Evolutionary conservation across 2,113 vertebrate genomes (phyloP).

Genomic region (Saccopteryx bilineata): DNA sequence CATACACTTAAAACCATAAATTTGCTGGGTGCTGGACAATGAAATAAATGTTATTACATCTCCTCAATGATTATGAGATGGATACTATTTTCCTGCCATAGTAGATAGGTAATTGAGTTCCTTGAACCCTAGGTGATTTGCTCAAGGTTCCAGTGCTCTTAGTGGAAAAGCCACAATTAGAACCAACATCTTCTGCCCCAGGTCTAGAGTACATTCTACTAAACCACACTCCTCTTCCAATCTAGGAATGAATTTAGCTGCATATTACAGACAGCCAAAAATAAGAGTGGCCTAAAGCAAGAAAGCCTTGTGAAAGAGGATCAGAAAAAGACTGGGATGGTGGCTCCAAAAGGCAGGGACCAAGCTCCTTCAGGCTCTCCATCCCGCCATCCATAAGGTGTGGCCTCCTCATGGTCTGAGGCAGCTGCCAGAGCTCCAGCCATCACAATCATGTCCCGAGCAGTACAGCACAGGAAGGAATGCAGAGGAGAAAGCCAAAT

Average conservation of each 20-base stretch:
- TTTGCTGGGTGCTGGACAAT: not conserved
- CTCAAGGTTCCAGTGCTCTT: not conserved
- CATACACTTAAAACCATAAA: not conserved
- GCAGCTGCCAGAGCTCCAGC: not conserved
- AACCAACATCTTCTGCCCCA: not conserved
- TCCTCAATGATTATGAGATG: not conserved
- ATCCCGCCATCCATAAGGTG: not conserved
- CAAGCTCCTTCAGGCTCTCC: not conserved
- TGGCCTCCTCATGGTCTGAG: not conserved
- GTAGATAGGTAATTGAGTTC: not conserved
- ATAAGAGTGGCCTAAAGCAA: not conserved
- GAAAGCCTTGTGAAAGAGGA: not conserved
- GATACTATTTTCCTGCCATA: not conserved
- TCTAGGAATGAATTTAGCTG: not conserved
- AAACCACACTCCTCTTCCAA: not conserved
- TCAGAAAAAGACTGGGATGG: not conserved
- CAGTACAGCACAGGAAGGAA: not conserved
- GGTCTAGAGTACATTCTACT: not conserved
- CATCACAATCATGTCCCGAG: not conserved
- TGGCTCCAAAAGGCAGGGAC: not conserved
- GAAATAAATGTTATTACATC: not conserved
- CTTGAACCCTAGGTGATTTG: not conserved
- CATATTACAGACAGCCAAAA: not conserved
- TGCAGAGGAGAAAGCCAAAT: not conserved
- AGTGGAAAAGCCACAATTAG: not conserved